These are phyloP conservation scores for Nemopilema nomurai DNA, from an alignment of 30 jellyfish, hydroid and myxozoan species.

Conservation along the genomic window DNA sequence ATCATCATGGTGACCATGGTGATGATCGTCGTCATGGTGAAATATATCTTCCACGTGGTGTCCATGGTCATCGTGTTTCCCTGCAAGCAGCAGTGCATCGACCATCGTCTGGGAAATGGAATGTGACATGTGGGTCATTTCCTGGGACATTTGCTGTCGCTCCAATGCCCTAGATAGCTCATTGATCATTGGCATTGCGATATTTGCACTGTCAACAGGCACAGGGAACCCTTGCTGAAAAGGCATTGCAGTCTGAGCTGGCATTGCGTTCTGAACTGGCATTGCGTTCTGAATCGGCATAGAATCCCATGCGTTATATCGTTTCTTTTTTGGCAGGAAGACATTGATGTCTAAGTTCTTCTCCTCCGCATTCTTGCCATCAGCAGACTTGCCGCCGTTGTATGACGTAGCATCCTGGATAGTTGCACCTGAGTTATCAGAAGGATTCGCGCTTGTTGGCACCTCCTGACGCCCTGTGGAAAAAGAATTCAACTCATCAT, in stretches of 20 bases:
- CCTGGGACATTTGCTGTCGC: conserved; percentile 89
- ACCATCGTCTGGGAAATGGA: conserved; percentile 90
- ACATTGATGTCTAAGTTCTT: conserved; percentile 69
- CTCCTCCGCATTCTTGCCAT: conserved; percentile 22
- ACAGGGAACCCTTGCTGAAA: conserved; percentile 10
- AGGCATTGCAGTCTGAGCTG: conserved; percentile 9
- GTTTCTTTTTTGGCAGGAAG: conserved; percentile 63
- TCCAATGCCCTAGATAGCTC: conserved; percentile 91
- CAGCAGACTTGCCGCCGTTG: conserved; percentile 2
- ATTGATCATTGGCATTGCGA: conserved; percentile 76
- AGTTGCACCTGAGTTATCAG: neutral
- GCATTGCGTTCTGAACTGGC: conserved; percentile 17
- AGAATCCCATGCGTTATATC: neutral
- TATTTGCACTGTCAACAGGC: conserved; percentile 35
- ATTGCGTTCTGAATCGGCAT: neutral
- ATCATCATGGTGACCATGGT: conserved; percentile 33
- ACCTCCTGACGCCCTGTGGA: conserved; percentile 56
- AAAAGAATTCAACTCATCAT: too few relatives aligned
- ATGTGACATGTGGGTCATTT: conserved; percentile 75
- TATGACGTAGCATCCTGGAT: conserved; percentile 48
- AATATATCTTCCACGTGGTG: conserved; percentile 11
- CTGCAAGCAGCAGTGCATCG: conserved; percentile 74
- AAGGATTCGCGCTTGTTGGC: conserved; percentile 33
- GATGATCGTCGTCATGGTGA: conserved; percentile 27
- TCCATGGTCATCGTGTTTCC: conserved; percentile 45